Evolutionary conservation across 2,888 invertebrate genomes (phyloP).

Genomic region (Epinotia bilunana): DNA sequence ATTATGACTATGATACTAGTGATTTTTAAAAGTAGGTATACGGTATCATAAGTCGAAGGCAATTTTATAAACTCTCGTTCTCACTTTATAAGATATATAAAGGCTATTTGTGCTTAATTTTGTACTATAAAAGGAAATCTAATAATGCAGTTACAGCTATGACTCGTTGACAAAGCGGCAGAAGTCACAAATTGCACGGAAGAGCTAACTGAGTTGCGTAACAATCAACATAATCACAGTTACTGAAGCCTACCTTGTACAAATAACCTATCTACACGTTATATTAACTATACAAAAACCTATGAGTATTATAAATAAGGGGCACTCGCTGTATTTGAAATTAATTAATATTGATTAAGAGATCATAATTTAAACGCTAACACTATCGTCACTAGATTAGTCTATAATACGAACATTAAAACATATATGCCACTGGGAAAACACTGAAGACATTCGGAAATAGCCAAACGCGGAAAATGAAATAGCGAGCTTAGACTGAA

Average conservation of each 20-base stretch:
- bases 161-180: constrained; percentile 24
- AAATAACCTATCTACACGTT: constrained; percentile 47
- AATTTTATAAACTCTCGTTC: constrained; percentile 52
- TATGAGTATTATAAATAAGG: constrained; percentile 84
- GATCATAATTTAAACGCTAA: constrained; percentile 83
- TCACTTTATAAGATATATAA: constrained; percentile 45
- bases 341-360: constrained; percentile 85
- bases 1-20: constrained; percentile 52
- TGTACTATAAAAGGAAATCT: constrained; percentile 57
- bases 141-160: constrained; percentile 48
- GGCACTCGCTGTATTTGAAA: constrained; percentile 75
- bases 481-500: constrained; percentile 34
- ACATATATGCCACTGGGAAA: constrained; percentile 73
- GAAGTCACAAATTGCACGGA: constrained; percentile 31
- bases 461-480: constrained; percentile 56
- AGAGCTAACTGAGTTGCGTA: constrained; percentile 48
- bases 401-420: constrained; percentile 75
- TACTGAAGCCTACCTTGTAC: constrained; percentile 55
- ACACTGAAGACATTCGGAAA: constrained; percentile 57
- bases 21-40: constrained; percentile 52
- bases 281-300: constrained; percentile 76
- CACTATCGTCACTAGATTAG: constrained; percentile 80
- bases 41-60: constrained; percentile 56
- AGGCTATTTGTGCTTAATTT: constrained; percentile 66
- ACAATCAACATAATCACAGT: constrained; percentile 62